A percentile compares a stretch with the other conserved stretches of the same genome.
These are phyloP conservation scores for Malacosoma neustria DNA, from an alignment of 2,888 invertebrate genomes.

Conservation along the genomic window DNA sequence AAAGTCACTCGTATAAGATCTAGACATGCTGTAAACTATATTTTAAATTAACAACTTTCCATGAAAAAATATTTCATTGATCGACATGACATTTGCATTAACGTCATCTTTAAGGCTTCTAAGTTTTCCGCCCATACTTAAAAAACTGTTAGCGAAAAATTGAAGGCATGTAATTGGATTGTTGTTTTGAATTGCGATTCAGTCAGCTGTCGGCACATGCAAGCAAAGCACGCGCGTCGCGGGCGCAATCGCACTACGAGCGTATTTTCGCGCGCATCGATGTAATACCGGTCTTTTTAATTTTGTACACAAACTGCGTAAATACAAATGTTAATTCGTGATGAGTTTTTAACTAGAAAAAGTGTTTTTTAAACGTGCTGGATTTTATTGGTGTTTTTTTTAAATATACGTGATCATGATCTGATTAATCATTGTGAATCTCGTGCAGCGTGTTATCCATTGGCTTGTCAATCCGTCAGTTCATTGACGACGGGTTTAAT, in stretches of 20 bases:
- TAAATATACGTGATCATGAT: slow-evolving; percentile 17
- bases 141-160: slow-evolving; percentile 53
- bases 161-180: slow-evolving; percentile 50
- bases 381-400: slow-evolving; percentile 6
- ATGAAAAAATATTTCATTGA: too few species aligned
- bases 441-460: slow-evolving; percentile 20
- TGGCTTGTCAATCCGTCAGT: slow-evolving; percentile 24
- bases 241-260: slow-evolving; percentile 47
- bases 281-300: slow-evolving; percentile 22
- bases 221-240: slow-evolving; percentile 60
- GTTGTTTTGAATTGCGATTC: slow-evolving; percentile 68
- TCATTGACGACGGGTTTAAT: slow-evolving; percentile 22
- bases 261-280: slow-evolving; percentile 43
- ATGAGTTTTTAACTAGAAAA: not conserved
- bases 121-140: too few species aligned
- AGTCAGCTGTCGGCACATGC: slow-evolving; percentile 70
- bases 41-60: too few species aligned
- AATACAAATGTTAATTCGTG: too few species aligned
- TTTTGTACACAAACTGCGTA: too few species aligned
- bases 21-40: too few species aligned
- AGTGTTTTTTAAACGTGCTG: not conserved
- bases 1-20: too few species aligned
- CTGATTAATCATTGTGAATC: slow-evolving; percentile 22
- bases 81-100: too few species aligned
- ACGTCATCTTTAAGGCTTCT: too few species aligned